Evolutionary conservation across 2,888 invertebrate genomes (phyloP).

Genomic region (Heliconius sara): DNA sequence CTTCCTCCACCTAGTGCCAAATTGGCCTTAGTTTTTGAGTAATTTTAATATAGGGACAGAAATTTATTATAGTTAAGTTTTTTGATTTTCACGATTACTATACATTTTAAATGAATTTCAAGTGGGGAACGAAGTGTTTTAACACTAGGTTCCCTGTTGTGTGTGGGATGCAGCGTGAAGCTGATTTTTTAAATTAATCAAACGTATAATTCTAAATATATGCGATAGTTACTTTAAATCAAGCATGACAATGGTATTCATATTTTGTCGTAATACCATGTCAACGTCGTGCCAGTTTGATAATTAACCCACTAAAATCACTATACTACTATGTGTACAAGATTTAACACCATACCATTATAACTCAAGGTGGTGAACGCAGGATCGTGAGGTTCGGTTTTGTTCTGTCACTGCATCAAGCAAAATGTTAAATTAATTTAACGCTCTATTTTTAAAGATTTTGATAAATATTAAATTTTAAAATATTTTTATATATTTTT

Average conservation of each 20-base stretch:
- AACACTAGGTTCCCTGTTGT: no score
- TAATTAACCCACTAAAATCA: constrained; percentile 1
- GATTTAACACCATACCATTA: constrained; percentile 2
- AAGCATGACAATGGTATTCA: not conserved
- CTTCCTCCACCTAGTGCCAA: not conserved
- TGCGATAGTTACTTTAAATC: no score
- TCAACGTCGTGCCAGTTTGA: not conserved
- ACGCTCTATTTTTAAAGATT: no score
- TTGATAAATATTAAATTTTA: no score
- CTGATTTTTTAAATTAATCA: no score
- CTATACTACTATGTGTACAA: not conserved
- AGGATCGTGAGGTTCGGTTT: not conserved
- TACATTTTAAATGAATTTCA: no score
- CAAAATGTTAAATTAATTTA: no score
- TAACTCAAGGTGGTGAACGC: not conserved
- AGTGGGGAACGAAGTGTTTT: no score
- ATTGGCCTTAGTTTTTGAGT: not conserved
- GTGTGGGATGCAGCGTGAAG: no score
- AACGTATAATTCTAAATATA: no score
- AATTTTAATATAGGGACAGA: not conserved
- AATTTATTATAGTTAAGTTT: not conserved
- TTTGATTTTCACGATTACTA: no score
- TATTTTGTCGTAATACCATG: not conserved
- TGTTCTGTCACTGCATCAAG: not conserved
- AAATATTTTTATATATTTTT: no score